Evolutionary conservation across 2,888 invertebrate species (phyloP).

Genomic region (Ischnus inquisitorius): DNA sequence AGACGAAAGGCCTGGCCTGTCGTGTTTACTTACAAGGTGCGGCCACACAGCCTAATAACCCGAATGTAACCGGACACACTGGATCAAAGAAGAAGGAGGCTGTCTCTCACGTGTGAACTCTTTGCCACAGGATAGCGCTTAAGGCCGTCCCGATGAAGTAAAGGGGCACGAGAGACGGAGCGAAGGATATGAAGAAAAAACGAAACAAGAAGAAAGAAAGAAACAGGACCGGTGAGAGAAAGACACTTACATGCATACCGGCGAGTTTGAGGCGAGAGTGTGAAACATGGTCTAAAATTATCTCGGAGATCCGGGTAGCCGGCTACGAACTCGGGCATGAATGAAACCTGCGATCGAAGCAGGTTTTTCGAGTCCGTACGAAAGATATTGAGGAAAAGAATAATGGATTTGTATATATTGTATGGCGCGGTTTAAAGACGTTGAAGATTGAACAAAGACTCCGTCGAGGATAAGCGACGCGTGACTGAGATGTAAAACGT

Average conservation of each 20-base stretch:
- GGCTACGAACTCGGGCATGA: conserved; percentile 53
- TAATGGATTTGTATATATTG: neutral
- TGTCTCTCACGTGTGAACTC: conserved; percentile 56
- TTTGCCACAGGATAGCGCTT: conserved; percentile 18
- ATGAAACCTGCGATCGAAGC: conserved; percentile 56
- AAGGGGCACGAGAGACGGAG: neutral
- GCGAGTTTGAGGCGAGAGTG: neutral
- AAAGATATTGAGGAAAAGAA: conserved; percentile 8
- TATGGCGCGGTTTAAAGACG: conserved; percentile 29
- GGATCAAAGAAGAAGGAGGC: conserved; percentile 58
- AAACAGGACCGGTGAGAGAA: conserved; percentile 32
- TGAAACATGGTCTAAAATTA: conserved; percentile 48
- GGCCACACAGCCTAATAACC: conserved; percentile 78
- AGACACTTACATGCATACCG: conserved; percentile 2
- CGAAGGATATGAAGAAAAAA: neutral
- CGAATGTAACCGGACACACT: conserved; percentile 79
- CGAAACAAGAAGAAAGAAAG: neutral
- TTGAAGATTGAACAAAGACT: conserved; percentile 49
- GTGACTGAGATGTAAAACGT: conserved; percentile 25
- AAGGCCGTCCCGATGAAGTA: conserved; percentile 24
- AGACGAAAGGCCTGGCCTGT: conserved; percentile 55
- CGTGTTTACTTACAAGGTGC: conserved; percentile 74
- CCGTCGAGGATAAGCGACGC: conserved; percentile 14
- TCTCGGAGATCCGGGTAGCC: conserved; percentile 60
- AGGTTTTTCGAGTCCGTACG: conserved; percentile 36